These are phyloP conservation scores for Globia sparganii DNA, from an alignment of 2,888 invertebrate species.

Conservation along the genomic window DNA sequence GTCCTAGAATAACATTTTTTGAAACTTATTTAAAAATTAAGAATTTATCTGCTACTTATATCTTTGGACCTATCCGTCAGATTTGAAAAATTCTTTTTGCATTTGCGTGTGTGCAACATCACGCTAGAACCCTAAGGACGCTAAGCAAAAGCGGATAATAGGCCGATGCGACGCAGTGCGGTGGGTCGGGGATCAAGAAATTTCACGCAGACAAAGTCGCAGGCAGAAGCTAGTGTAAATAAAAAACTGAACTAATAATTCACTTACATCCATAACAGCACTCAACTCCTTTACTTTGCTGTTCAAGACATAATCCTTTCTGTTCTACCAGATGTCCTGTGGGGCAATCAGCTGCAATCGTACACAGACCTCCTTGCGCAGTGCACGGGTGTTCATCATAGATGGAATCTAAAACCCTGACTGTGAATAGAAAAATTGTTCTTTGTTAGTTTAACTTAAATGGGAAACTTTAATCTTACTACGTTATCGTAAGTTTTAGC, in stretches of 20 bases:
- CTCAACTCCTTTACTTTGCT: conserved; percentile 74
- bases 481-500: background rate
- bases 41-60: background rate
- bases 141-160: no score
- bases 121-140: no score
- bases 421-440: conserved; percentile 45
- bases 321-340: conserved; percentile 59
- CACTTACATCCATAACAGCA: conserved; percentile 80
- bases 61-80: no score
- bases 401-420: conserved; percentile 71
- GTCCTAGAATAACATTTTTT: background rate
- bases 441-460: background rate
- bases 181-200: no score
- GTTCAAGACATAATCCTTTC: conserved; percentile 75
- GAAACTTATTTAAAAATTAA: background rate
- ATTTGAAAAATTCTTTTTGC: no score
- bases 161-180: no score
- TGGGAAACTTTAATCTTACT: background rate
- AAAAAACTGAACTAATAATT: background rate
- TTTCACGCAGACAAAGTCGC: no score
- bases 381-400: conserved; percentile 68
- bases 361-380: conserved; percentile 75
- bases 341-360: conserved; percentile 76
- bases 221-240: background rate
- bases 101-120: no score